Percentiles rank a stretch among this genome's conserved stretches.
phyloP scores from a whole-genome alignment of 2,888 invertebrate species.

The Erebia aethiops region DNA sequence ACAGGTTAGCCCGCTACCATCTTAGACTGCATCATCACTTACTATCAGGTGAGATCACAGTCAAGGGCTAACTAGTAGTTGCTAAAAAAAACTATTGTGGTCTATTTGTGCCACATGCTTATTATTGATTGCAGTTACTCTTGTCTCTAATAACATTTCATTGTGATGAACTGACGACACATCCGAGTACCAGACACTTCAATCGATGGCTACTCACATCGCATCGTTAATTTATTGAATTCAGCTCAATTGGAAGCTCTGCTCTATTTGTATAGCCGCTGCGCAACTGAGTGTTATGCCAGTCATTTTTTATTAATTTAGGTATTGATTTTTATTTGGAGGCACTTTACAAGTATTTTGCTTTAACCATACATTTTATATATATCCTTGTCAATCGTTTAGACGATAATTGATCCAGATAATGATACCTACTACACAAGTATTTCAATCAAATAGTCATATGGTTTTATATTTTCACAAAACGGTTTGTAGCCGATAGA shows the following conservation, averaged over 20 bases:
- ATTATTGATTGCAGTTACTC: background rate
- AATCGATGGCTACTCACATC: slow-evolving; percentile 28
- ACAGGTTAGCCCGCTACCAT: too few relatives aligned
- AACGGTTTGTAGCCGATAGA: too few relatives aligned
- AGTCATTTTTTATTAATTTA: slow-evolving; percentile 12
- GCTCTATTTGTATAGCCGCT: slow-evolving; percentile 9
- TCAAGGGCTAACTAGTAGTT: too few relatives aligned
- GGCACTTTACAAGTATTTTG: background rate
- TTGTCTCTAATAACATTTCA: slow-evolving; percentile 12
- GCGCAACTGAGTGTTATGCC: slow-evolving; percentile 11
- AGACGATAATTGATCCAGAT: too few relatives aligned
- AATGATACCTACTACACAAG: too few relatives aligned
- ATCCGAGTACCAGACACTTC: slow-evolving; percentile 23
- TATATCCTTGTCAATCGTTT: too few relatives aligned
- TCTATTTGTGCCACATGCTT: background rate
- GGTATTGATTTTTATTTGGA: background rate
- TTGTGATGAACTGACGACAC: slow-evolving; percentile 18
- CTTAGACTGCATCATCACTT: too few relatives aligned
- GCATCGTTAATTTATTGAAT: slow-evolving; percentile 26
- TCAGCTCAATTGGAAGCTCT: slow-evolving; percentile 40
- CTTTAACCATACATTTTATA: background rate
- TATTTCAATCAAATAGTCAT: too few relatives aligned
- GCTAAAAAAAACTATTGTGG: too few relatives aligned
- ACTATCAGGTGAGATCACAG: too few relatives aligned
- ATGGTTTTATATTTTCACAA: background rate